Evolutionary conservation across 1,140 invertebrate genomes (phyloP).

Genomic region (Drosophila kohkoa): DNA sequence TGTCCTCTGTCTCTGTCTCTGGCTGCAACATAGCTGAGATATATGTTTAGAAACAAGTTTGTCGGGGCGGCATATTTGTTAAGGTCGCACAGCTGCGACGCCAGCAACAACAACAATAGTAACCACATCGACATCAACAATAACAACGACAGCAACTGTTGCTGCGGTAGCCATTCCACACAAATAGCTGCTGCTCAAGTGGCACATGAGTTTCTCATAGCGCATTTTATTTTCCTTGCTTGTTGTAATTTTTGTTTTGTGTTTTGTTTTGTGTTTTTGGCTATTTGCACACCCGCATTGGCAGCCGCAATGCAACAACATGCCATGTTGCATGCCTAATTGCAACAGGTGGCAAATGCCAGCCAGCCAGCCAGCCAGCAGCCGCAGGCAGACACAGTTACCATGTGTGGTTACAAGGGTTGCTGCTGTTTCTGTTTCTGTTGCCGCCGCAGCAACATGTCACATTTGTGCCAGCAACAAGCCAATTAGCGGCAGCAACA

Average conservation of each 20-base stretch:
- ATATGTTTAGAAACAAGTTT: slow-evolving; percentile 70
- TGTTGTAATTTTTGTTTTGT: no score
- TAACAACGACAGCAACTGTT: slow-evolving; percentile 36
- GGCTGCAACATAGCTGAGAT: slow-evolving; percentile 46
- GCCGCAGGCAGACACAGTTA: slow-evolving; percentile 25
- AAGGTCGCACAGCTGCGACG: slow-evolving; percentile 78
- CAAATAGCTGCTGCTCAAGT: slow-evolving; percentile 74
- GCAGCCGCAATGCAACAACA: slow-evolving; percentile 76
- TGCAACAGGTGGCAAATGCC: slow-evolving; percentile 79
- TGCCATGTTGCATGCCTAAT: slow-evolving; percentile 82
- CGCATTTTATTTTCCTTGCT: slow-evolving; percentile 2
- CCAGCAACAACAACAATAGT: slow-evolving; percentile 20
- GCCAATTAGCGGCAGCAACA: slow-evolving; percentile 51
- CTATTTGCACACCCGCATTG: slow-evolving; percentile 58
- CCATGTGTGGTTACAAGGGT: slow-evolving; percentile 52
- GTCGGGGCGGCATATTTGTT: slow-evolving; percentile 75
- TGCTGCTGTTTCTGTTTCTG: slow-evolving; percentile 26
- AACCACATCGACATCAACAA: slow-evolving; percentile 51
- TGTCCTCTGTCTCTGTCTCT: not conserved
- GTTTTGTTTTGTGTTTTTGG: slow-evolving; percentile 19
- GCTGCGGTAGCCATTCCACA: slow-evolving; percentile 53
- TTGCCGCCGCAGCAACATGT: slow-evolving; percentile 42
- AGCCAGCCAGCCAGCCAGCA: slow-evolving; percentile 43
- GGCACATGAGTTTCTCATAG: slow-evolving; percentile 46
- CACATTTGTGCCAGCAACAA: slow-evolving; percentile 52